Base-by-base conservation (phyloP, 2,113 vertebrate species). In the Hassar affinis region DNA sequence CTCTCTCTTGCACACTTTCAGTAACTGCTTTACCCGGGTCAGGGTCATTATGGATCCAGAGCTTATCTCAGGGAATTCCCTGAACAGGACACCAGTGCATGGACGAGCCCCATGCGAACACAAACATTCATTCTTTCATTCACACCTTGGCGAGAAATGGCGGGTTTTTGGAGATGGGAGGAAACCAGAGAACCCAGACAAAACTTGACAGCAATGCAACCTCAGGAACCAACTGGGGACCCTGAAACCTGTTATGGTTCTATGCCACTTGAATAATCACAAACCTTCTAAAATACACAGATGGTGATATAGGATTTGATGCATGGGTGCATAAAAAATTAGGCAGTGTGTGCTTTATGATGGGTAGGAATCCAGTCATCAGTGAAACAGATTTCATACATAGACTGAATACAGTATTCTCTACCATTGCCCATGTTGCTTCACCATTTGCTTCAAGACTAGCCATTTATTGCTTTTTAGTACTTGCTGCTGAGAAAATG, bases 401-500 rank as follows among this genome's bases (percentile, higher is more conserved):
- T 9, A 18, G 6, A 57, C 14, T 81, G 61, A 51, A 33, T 38
- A 81, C n/a, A n/a, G n/a, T n/a, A n/a, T 47, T 57, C 35, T 61
- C 27, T 27, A 64, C 1, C 5, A 75, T 18, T 35, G 84, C 22
- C 68, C 47, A 51, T 25, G 11, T 62, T 57, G 49, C 38, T 59
- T 27, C 14, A 6, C 8, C 9, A 64, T 81, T 22, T 57, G 33
- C 33, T 68, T 42, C 62, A 35, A 59, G 42, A 54, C 49, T 25
- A 49, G 35, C 6, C 35, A 30, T 35, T 47, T 59, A 6, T 45
- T 81, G 49, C 30, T 68, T 56, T 81, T 71, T 20, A 12, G 51
- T 59, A 49, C 33, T 79, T 33, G 47, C 52, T n/a, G n/a, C 27
- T 35, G 45, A 76, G 54, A 62, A 62, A 76, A n/a, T n/a, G n/a